phyloP scores from a whole-genome alignment of 1,140 invertebrate genomes.

The Mamestra configurata region DNA sequence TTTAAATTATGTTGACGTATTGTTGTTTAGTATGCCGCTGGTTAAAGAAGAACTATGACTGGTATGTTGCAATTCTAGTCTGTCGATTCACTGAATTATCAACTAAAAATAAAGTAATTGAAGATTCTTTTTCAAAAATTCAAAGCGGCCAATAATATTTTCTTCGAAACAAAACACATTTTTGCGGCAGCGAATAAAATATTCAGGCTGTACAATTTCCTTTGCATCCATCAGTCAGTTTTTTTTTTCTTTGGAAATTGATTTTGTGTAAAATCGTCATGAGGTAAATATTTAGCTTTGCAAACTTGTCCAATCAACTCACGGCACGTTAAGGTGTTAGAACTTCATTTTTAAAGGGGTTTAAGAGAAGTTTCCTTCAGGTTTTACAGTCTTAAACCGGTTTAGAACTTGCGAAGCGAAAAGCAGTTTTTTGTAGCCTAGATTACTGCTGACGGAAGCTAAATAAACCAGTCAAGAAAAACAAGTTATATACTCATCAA shows the following conservation, averaged over 20 bases:
- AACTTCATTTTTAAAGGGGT: constrained; percentile 27
- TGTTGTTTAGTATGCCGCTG: no score
- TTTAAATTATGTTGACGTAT: not conserved
- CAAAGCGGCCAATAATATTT: no score
- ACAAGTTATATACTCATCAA: not conserved
- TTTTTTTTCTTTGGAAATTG: no score
- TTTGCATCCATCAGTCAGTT: no score
- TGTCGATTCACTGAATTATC: no score
- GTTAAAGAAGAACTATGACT: no score
- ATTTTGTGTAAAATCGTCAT: not conserved
- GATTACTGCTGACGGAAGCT: not conserved
- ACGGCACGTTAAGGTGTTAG: not conserved
- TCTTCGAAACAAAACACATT: no score
- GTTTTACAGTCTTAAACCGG: constrained; percentile 23
- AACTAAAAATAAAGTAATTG: no score
- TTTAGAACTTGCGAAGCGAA: not conserved
- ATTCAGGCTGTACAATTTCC: no score
- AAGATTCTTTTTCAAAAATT: no score
- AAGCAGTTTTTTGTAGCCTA: constrained; percentile 4
- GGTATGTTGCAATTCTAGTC: no score
- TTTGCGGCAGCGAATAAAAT: no score
- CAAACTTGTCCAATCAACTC: constrained; percentile 4
- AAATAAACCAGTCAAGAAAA: not conserved
- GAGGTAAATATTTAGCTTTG: not conserved
- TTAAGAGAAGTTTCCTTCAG: constrained; percentile 24